Conservation (phyloP, 2,797 vertebrate species). For the Chloroceryle amazona region DNA sequence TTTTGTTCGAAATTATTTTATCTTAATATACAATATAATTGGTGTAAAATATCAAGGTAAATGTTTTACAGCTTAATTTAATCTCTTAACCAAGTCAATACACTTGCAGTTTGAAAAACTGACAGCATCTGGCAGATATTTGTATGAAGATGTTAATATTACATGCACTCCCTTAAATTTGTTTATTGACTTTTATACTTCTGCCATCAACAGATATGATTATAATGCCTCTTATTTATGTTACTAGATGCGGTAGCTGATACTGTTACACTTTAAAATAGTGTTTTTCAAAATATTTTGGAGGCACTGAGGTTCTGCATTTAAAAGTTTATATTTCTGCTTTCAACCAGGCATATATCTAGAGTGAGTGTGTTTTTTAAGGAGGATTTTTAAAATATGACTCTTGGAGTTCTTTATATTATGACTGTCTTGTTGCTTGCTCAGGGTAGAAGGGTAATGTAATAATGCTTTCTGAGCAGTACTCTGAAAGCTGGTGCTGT, state of each 20-base stretch:
- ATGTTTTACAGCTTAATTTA: neutral
- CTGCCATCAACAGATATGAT: neutral
- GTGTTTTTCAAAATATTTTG: neutral
- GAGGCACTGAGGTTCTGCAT: neutral
- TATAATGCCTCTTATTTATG: neutral
- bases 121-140: constrained; percentile 35
- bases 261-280: neutral
- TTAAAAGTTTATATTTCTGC: neutral
- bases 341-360: neutral
- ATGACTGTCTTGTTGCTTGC: neutral
- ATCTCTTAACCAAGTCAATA: neutral
- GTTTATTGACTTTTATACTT: neutral
- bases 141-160: neutral
- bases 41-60: neutral
- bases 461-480: neutral
- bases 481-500: neutral
- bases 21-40: neutral
- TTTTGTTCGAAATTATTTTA: neutral
- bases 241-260: neutral
- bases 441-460: neutral
- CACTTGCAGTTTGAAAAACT: neutral
- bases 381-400: neutral
- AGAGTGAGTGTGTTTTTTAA: neutral
- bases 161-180: neutral
- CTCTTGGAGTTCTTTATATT: neutral